Evolutionary conservation across 1,140 invertebrate species (phyloP).

Genomic region (Notospermus geniculatus): DNA sequence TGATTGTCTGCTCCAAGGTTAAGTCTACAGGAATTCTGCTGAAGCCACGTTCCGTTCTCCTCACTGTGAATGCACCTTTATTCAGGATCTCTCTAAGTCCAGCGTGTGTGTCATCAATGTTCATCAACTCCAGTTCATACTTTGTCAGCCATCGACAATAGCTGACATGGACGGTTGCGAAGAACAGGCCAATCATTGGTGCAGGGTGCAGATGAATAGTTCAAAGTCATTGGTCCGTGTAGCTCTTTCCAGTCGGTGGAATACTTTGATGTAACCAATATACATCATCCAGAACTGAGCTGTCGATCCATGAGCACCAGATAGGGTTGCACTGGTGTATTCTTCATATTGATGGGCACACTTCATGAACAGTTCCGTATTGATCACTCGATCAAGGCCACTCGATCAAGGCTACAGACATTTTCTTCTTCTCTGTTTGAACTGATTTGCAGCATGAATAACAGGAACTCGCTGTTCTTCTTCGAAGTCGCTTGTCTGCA

Average conservation of each 20-base stretch:
- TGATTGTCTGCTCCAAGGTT: slow-evolving; percentile 25
- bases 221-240: slow-evolving; percentile 18
- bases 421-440: no score
- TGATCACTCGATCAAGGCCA: no score
- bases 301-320: slow-evolving; percentile 14
- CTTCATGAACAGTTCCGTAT: no score
- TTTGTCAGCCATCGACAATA: slow-evolving; percentile 19
- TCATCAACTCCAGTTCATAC: slow-evolving; percentile 18
- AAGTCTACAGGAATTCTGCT: slow-evolving; percentile 22
- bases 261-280: slow-evolving; percentile 16
- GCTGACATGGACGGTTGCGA: slow-evolving; percentile 15
- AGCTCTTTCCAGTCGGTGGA: slow-evolving; percentile 13
- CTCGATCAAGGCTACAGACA: no score
- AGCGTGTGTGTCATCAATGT: slow-evolving; percentile 20
- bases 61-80: slow-evolving; percentile 19
- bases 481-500: no score
- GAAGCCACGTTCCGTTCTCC: slow-evolving; percentile 20
- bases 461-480: no score
- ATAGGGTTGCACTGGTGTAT: background rate
- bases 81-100: slow-evolving; percentile 9
- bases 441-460: no score
- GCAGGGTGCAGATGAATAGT: slow-evolving; percentile 9
- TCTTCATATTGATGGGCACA: no score
- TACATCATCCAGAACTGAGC: no score
- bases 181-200: slow-evolving; percentile 16